A percentile compares a stretch with the other conserved stretches of the same genome.
These are phyloP conservation scores for Digitonthophagus gazella DNA, from an alignment of 2,888 invertebrate species.

Conservation along the genomic window DNA sequence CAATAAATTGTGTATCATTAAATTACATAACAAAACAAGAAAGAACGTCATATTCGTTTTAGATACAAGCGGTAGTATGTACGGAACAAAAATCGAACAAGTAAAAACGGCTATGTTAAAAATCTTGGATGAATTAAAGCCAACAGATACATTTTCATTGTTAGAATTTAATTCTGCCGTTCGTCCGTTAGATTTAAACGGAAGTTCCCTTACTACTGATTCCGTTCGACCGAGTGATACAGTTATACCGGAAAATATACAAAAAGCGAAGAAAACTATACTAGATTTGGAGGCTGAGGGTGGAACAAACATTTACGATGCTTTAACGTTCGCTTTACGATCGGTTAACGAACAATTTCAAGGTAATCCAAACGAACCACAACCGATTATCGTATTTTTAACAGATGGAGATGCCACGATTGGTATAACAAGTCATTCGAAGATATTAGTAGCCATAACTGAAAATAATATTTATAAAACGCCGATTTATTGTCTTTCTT, in stretches of 20 bases:
- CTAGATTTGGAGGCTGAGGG: conserved; percentile 57
- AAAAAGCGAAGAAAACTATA: conserved; percentile 60
- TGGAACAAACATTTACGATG: conserved; percentile 68
- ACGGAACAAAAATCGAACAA: conserved; percentile 64
- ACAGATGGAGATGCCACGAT: conserved; percentile 67
- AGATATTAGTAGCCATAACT: conserved; percentile 52
- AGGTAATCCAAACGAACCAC: conserved; percentile 45
- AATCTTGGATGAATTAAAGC: conserved; percentile 63
- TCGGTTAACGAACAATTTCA: conserved; percentile 39
- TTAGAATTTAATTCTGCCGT: conserved; percentile 62
- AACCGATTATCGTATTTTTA: conserved; percentile 65
- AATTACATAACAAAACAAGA: no score
- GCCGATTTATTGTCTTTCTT: conserved; percentile 67
- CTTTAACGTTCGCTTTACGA: conserved; percentile 56
- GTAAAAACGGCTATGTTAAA: conserved; percentile 65
- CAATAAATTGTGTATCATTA: no score
- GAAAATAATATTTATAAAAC: conserved; percentile 46
- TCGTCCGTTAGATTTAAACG: not conserved
- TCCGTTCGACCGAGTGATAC: conserved; percentile 48
- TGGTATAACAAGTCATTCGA: conserved; percentile 55
- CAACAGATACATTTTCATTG: conserved; percentile 66
- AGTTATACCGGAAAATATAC: conserved; percentile 57
- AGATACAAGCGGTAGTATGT: conserved; percentile 76
- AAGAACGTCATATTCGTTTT: conserved; percentile 74
- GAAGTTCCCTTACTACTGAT: not conserved